Percentiles rank a stretch among this genome's conserved stretches.
Conservation (phyloP, 2,888 invertebrate species). For the Lepas anatifera region DNA sequence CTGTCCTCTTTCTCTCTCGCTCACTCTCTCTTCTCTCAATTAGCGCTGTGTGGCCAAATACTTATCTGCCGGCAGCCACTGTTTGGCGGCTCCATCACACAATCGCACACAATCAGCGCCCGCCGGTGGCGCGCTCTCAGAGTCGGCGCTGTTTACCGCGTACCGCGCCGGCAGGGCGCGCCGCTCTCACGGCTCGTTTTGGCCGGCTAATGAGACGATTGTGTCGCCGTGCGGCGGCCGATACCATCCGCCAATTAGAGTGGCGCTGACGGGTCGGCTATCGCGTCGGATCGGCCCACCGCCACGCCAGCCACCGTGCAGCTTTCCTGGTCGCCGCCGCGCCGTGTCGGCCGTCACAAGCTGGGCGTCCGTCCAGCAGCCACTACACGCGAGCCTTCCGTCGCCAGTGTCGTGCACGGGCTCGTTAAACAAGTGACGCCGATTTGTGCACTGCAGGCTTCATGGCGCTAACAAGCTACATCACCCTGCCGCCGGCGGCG, state of each 20-base stretch:
- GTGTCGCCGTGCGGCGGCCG: constrained; percentile 1
- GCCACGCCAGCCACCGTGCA: not conserved
- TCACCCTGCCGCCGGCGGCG: too few species aligned
- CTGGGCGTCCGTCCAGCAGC: too few species aligned
- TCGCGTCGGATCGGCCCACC: not conserved
- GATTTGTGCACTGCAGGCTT: too few species aligned
- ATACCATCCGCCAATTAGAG: constrained; percentile 7
- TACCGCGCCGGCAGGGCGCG: not conserved
- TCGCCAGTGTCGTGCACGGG: too few species aligned
- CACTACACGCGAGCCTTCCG: too few species aligned
- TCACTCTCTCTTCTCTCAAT: not conserved
- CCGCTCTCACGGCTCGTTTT: not conserved
- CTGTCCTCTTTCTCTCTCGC: not conserved
- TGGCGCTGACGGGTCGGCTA: not conserved
- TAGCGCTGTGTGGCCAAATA: not conserved
- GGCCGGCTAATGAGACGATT: constrained; percentile 5
- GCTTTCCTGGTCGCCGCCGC: not conserved
- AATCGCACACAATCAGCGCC: not conserved
- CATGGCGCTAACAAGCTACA: too few species aligned
- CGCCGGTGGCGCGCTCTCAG: not conserved
- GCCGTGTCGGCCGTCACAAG: not conserved
- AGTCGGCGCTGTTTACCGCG: too few species aligned
- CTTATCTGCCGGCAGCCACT: too few species aligned
- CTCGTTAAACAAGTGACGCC: too few species aligned
- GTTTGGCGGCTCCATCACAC: too few species aligned